These are phyloP conservation scores for Uropsilus gracilis DNA, from an alignment of 2,113 vertebrate genomes.

Conservation along the genomic window DNA sequence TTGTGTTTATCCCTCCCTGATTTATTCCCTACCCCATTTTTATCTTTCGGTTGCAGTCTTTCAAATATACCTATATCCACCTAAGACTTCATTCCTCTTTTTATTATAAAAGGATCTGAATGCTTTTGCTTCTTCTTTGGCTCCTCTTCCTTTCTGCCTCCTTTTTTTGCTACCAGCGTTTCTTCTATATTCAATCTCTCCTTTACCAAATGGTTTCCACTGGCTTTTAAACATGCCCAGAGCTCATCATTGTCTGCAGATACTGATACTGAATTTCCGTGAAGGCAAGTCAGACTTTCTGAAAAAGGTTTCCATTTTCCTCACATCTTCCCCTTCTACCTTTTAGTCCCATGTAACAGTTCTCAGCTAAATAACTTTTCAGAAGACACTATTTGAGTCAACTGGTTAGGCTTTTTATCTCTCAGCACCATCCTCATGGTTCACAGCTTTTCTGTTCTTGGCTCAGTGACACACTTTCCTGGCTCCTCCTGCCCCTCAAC, in stretches of 20 bases:
- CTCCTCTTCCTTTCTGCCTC: background rate
- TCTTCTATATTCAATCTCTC: background rate
- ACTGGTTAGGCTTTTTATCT: background rate
- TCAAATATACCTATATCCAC: background rate
- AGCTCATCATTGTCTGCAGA: background rate
- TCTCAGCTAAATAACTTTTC: background rate
- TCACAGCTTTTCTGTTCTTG: background rate
- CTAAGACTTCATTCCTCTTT: background rate
- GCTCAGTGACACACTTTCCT: background rate
- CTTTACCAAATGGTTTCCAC: background rate
- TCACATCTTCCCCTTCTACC: background rate
- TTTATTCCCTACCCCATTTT: no score
- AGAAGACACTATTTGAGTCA: background rate
- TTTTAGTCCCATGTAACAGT: background rate
- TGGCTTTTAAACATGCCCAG: background rate
- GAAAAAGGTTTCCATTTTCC: background rate
- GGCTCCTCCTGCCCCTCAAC: background rate
- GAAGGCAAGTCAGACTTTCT: background rate
- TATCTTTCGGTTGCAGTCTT: background rate
- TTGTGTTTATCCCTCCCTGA: no score
- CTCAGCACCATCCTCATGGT: rapidly evolving
- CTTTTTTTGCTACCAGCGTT: background rate
- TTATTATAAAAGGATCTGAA: rapidly evolving
- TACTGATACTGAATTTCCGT: no score
- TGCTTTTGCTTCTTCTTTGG: background rate